Percentiles rank a stretch among this genome's conserved stretches.
Conservation (phyloP, 2,113 vertebrate genomes). For the Xenopus borealis region DNA sequence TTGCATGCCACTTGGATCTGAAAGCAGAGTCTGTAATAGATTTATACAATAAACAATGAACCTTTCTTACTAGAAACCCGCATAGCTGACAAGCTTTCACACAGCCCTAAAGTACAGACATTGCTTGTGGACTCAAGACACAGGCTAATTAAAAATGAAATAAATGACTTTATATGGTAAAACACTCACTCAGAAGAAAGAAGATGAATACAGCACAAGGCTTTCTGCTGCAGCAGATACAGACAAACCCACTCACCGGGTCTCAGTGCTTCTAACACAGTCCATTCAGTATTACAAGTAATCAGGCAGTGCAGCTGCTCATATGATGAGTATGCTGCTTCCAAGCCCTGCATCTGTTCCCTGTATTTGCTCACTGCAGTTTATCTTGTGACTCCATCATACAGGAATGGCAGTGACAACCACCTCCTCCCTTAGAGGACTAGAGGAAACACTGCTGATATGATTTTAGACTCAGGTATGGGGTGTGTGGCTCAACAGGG, state of each 20-base stretch:
- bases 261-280: slow-evolving; percentile 33
- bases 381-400: slow-evolving; percentile 63
- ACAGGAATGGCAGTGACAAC: slow-evolving; percentile 57
- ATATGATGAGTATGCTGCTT: slow-evolving; percentile 32
- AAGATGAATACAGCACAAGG: not conserved
- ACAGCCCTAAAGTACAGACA: not conserved
- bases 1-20: not conserved
- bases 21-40: not conserved
- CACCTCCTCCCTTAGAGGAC: slow-evolving; percentile 30
- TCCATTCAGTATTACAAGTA: slow-evolving; percentile 26
- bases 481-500: slow-evolving; percentile 48
- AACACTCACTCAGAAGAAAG: not conserved
- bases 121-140: not conserved
- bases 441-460: slow-evolving; percentile 17
- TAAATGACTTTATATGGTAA: not conserved
- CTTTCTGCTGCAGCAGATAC: slow-evolving; percentile 1
- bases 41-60: not conserved
- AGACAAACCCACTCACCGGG: slow-evolving; percentile 39
- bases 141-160: not conserved
- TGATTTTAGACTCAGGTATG: slow-evolving; percentile 23
- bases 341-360: slow-evolving; percentile 49
- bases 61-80: not conserved
- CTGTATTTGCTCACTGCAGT: slow-evolving; percentile 49
- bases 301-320: slow-evolving; percentile 49
- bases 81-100: not conserved